Evolutionary conservation across 2,888 invertebrate genomes (phyloP).

Genomic region (Geotrupes spiniger): DNA sequence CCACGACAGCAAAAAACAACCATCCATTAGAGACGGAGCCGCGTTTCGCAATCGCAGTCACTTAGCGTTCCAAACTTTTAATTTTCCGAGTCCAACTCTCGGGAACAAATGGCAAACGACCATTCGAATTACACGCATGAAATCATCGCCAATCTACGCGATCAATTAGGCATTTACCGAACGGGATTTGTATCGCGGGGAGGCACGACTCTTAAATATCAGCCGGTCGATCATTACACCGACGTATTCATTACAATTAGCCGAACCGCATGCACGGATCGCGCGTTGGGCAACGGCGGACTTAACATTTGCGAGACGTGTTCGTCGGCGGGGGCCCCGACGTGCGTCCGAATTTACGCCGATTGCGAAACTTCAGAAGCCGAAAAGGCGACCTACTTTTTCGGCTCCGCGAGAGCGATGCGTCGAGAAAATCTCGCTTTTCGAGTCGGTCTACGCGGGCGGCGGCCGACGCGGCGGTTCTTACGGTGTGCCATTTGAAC

Average conservation of each 20-base stretch:
- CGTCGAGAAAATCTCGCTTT: no score
- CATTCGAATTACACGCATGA: not conserved
- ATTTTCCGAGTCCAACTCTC: no score
- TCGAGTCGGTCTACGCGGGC: no score
- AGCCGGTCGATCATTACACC: not conserved
- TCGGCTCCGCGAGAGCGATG: not conserved
- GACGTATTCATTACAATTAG: slow-evolving; percentile 4
- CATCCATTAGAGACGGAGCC: no score
- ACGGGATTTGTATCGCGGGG: not conserved
- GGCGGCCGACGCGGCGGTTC: no score
- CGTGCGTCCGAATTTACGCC: not conserved
- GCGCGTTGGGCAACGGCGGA: not conserved
- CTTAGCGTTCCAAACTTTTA: no score
- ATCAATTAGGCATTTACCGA: no score
- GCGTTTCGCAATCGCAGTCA: no score
- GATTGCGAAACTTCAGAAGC: slow-evolving; percentile 6
- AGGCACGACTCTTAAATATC: not conserved
- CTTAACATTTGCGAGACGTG: slow-evolving; percentile 6
- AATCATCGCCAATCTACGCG: not conserved
- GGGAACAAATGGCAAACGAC: no score
- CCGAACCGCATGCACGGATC: not conserved
- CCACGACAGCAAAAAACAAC: no score
- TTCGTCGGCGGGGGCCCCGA: not conserved
- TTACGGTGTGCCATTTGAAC: no score
- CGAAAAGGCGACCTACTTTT: slow-evolving; percentile 8